A percentile compares a stretch with the other conserved stretches of the same genome.
Conservation (phyloP, 2,888 invertebrate species). For the Pogonocherus hispidulus region DNA sequence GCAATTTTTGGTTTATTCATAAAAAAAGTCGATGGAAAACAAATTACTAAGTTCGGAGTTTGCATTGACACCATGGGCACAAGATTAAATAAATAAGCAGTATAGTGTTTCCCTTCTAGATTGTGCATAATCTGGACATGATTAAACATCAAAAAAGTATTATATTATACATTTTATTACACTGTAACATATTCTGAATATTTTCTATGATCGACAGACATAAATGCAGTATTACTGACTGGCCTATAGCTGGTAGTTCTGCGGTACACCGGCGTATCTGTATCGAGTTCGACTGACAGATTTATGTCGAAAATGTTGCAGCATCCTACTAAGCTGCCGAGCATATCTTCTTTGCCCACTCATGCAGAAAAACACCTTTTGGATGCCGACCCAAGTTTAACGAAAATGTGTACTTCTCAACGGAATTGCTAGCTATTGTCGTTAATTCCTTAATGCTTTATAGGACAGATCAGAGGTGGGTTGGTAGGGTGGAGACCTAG, state of each 20-base stretch:
- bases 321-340: conserved; percentile 9
- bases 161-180: too few species aligned
- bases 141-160: too few species aligned
- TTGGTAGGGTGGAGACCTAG: too few species aligned
- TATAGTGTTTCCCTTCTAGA: too few species aligned
- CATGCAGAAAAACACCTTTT: conserved; percentile 25
- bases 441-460: conserved; percentile 19
- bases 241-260: not conserved
- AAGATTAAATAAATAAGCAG: too few species aligned
- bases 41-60: too few species aligned
- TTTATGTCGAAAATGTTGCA: conserved; percentile 22
- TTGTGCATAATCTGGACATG: too few species aligned
- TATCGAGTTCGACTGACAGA: conserved; percentile 17
- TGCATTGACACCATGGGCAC: too few species aligned
- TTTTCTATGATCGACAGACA: too few species aligned
- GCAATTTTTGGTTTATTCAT: too few species aligned
- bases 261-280: conserved; percentile 8
- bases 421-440: conserved; percentile 7
- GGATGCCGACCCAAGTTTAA: conserved; percentile 6
- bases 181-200: too few species aligned
- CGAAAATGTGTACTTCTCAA: conserved; percentile 18
- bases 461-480: conserved; percentile 10
- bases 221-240: not conserved
- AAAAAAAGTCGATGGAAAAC: too few species aligned
- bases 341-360: conserved; percentile 19